Percentiles rank a stretch among this genome's conserved stretches.
Evolutionary conservation across 2,797 vertebrate species (phyloP).

Genomic region (Echiichthys vipera): DNA sequence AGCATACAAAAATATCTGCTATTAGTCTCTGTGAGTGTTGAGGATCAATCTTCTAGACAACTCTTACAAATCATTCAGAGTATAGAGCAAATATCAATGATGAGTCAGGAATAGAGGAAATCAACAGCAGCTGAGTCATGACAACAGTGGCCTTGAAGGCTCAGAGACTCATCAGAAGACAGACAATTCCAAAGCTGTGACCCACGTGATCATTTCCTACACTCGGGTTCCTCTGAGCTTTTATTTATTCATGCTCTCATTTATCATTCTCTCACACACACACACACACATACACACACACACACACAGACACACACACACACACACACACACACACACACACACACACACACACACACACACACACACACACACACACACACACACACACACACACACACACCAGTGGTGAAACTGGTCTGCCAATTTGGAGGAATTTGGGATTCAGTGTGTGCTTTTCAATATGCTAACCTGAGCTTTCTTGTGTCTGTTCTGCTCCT

Average conservation of each 20-base stretch:
- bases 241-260: background rate
- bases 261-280: too few relatives aligned
- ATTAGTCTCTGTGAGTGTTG: background rate
- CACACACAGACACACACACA: too few relatives aligned
- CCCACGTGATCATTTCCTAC: constrained; percentile 25
- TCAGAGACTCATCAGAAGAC: constrained; percentile 8
- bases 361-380: too few relatives aligned
- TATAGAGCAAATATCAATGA: background rate
- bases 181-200: constrained; percentile 25
- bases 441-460: background rate
- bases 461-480: too few relatives aligned
- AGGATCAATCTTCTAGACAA: constrained; percentile 11
- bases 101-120: constrained; percentile 20
- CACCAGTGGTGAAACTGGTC: background rate
- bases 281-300: too few relatives aligned
- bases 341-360: too few relatives aligned
- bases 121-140: constrained; percentile 16
- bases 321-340: too few relatives aligned
- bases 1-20: background rate
- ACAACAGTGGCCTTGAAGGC: background rate
- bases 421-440: background rate
- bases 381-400: background rate
- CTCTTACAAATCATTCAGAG: constrained; percentile 1
- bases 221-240: background rate
- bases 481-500: too few relatives aligned